phyloP scores from a whole-genome alignment of 1,140 invertebrate species.

The Lycorma delicatula region DNA sequence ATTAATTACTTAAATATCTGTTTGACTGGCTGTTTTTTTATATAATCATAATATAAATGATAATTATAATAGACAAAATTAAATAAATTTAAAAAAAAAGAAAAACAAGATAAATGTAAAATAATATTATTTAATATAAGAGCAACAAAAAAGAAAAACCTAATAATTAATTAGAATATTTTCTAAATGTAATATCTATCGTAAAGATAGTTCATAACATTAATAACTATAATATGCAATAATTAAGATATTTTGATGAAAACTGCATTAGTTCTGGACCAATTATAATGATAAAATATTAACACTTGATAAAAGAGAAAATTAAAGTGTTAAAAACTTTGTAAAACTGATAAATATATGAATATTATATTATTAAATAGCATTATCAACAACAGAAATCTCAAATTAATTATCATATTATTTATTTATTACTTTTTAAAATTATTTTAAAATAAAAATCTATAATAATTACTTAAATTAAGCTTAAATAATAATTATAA shows the following conservation, averaged over 20 bases:
- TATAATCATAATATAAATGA: neutral
- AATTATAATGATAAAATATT: neutral
- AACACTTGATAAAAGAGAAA: too few species aligned
- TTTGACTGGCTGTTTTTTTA: too few species aligned
- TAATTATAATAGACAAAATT: neutral
- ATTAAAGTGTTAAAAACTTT: too few species aligned
- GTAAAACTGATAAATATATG: too few species aligned
- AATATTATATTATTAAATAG: too few species aligned
- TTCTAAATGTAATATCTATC: neutral
- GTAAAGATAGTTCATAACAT: neutral
- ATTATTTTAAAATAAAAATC: too few species aligned
- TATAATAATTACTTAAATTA: too few species aligned
- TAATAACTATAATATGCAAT: neutral
- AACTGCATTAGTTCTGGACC: neutral
- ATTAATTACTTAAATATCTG: conserved; percentile 3
- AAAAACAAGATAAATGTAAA: neutral
- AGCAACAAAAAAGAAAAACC: neutral
- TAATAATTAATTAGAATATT: neutral
- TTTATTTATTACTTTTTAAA: too few species aligned
- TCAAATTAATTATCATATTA: too few species aligned
- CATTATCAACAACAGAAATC: too few species aligned
- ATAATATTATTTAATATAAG: conserved; percentile 1
- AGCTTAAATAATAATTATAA: too few species aligned
- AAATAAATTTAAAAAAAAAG: neutral
- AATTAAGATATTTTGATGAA: neutral